Percentiles rank a stretch among this genome's conserved stretches.
Conservation (phyloP, 2,888 invertebrate genomes). For the Dioctria linearis region DNA sequence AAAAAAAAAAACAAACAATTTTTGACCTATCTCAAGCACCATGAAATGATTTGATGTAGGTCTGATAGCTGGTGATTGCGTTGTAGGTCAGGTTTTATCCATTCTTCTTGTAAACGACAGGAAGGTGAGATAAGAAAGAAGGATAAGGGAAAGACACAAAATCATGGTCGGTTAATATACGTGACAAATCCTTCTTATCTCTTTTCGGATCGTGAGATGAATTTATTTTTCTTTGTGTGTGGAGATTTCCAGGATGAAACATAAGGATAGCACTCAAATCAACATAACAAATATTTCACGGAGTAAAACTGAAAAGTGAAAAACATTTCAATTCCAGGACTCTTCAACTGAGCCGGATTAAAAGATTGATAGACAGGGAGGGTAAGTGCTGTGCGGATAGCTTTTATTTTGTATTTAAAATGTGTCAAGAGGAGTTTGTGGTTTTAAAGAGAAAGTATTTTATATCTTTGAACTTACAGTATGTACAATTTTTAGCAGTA, state of each 20-base stretch:
- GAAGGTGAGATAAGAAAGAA: background rate
- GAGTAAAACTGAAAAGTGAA: slow-evolving; percentile 23
- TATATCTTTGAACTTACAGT: too few relatives aligned
- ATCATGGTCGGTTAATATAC: slow-evolving; percentile 27
- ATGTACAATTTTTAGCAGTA: too few relatives aligned
- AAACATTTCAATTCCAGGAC: background rate
- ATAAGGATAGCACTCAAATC: background rate
- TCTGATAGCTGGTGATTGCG: background rate
- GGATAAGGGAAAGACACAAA: slow-evolving; percentile 3
- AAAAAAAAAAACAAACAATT: background rate
- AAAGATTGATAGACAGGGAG: too few relatives aligned
- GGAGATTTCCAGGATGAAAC: background rate
- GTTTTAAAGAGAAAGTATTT: too few relatives aligned
- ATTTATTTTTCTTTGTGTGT: background rate
- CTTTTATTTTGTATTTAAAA: too few relatives aligned
- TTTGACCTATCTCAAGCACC: slow-evolving; percentile 18
- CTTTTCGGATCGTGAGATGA: slow-evolving; percentile 26
- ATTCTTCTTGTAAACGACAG: slow-evolving; percentile 34
- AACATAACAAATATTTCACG: slow-evolving; percentile 18
- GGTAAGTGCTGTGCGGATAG: too few relatives aligned
- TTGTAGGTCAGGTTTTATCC: slow-evolving; percentile 31
- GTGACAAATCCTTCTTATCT: slow-evolving; percentile 45
- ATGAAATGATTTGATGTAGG: background rate
- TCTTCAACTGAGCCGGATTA: too few relatives aligned
- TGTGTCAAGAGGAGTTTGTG: too few relatives aligned